phyloP scores from a whole-genome alignment of 2,797 vertebrate species.

The Moxostoma hubbsi region DNA sequence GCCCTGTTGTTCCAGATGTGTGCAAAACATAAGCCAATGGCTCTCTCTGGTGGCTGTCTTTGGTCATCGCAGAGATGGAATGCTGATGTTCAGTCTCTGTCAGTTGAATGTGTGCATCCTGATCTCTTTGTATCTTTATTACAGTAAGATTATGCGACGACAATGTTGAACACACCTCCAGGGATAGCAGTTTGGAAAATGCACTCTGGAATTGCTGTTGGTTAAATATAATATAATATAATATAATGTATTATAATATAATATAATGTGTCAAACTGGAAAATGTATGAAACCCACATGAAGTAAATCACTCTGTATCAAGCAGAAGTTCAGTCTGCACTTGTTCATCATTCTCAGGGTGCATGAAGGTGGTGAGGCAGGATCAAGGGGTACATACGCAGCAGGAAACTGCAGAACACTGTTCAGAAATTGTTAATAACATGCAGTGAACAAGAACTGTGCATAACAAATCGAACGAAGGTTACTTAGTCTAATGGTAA shows the following conservation, averaged over 20 bases:
- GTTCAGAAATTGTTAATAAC: background rate
- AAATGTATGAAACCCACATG: slow-evolving; percentile 70
- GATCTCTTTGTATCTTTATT: slow-evolving; percentile 61
- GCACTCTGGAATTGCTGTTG: slow-evolving; percentile 81
- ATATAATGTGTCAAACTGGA: background rate
- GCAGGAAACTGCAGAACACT: slow-evolving; percentile 89
- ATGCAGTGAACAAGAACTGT: background rate
- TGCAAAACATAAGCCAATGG: slow-evolving; percentile 88
- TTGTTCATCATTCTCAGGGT: slow-evolving; percentile 75
- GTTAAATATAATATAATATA: slow-evolving; percentile 37
- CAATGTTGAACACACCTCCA: slow-evolving; percentile 65
- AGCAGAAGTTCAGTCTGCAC: slow-evolving; percentile 81
- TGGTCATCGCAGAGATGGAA: slow-evolving; percentile 39
- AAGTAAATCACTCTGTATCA: slow-evolving; percentile 83
- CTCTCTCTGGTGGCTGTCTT: slow-evolving; percentile 55
- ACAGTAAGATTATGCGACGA: slow-evolving; percentile 80
- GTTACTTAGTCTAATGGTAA: too few species aligned
- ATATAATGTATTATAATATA: background rate
- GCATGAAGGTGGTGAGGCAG: slow-evolving; percentile 78
- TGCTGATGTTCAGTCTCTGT: background rate
- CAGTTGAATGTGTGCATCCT: background rate
- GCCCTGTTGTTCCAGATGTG: slow-evolving; percentile 94
- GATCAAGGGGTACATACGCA: slow-evolving; percentile 90
- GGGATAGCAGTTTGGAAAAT: slow-evolving; percentile 64
- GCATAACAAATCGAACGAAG: background rate